A percentile compares a stretch with the other conserved stretches of the same genome.
Conservation (phyloP, 2,888 invertebrate species). For the Acleris laterana region DNA sequence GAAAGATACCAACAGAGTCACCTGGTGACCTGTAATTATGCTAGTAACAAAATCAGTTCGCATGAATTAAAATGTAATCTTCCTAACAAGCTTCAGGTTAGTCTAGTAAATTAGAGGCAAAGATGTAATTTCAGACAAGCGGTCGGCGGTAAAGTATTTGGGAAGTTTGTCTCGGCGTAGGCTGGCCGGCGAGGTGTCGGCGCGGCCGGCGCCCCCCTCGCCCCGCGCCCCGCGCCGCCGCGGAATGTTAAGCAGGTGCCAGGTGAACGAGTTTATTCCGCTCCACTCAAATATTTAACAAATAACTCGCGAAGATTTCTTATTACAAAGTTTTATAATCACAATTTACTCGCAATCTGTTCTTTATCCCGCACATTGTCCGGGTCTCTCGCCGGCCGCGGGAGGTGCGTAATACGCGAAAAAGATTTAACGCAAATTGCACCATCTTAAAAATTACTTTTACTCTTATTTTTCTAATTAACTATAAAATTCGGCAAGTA, state of each 20-base stretch:
- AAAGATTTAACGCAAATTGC: conserved; percentile 13
- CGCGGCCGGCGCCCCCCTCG: conserved; percentile 48
- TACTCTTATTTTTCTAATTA: neutral
- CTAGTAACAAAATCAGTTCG: conserved; percentile 4
- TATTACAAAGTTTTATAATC: conserved; percentile 52
- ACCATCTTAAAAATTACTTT: conserved; percentile 12
- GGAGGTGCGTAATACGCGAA: conserved; percentile 16
- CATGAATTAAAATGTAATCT: conserved; percentile 25
- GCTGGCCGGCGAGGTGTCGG: conserved; percentile 61
- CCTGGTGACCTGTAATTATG: too few species aligned
- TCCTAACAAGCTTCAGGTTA: conserved; percentile 21
- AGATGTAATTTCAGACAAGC: conserved; percentile 34
- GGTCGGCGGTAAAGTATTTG: conserved; percentile 51
- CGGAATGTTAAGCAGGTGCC: conserved; percentile 75
- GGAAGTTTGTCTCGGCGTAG: conserved; percentile 63
- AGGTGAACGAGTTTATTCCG: conserved; percentile 68
- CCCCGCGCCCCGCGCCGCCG: conserved; percentile 65
- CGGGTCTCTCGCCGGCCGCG: conserved; percentile 25
- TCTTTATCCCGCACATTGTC: conserved; percentile 28
- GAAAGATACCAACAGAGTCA: too few species aligned
- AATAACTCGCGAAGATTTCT: conserved; percentile 60
- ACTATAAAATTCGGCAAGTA: neutral
- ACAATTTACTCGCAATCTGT: conserved; percentile 38
- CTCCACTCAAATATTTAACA: conserved; percentile 65
- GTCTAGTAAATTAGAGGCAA: conserved; percentile 23